Evolutionary conservation across 30 jellyfish, hydroid and myxozoan species (phyloP).

Genomic region (Chrysaora quinquecirrha): DNA sequence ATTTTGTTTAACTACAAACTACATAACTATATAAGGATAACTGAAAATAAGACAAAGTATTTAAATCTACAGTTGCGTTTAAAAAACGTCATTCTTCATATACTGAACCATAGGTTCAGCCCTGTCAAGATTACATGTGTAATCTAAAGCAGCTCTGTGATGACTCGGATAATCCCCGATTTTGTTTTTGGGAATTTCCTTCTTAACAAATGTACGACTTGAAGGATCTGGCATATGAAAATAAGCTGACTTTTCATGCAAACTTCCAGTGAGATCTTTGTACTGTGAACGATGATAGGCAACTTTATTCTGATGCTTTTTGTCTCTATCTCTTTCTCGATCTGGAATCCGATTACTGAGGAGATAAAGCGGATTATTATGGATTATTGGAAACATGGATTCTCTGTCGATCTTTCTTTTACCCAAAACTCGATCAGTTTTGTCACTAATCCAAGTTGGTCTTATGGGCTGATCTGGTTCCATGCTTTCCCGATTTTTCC

Average conservation of each 20-base stretch:
- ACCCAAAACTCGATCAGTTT: constrained; percentile 79
- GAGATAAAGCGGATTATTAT: constrained; percentile 74
- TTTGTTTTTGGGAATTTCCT: background rate
- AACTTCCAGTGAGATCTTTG: constrained; percentile 77
- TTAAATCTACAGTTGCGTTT: no score
- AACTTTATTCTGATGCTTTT: constrained; percentile 32
- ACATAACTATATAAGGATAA: no score
- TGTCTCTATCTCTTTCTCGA: constrained; percentile 73
- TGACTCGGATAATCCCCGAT: constrained; percentile 62
- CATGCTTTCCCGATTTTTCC: constrained; percentile 35
- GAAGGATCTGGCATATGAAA: constrained; percentile 78
- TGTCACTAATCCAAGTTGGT: constrained; percentile 80
- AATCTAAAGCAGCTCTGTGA: constrained; percentile 66
- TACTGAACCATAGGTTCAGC: constrained; percentile 40
- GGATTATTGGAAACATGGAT: constrained; percentile 75
- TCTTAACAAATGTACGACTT: constrained; percentile 28
- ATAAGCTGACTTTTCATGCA: constrained; percentile 46
- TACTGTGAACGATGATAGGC: constrained; percentile 65
- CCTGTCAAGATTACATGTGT: constrained; percentile 43
- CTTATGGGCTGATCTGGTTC: constrained; percentile 26
- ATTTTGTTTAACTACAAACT: no score
- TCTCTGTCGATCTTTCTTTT: constrained; percentile 75
- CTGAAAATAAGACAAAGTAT: no score
- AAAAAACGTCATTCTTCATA: constrained; percentile 32
- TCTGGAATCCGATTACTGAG: constrained; percentile 69